Conservation (phyloP, 2,888 invertebrate genomes). For the Nudaria mundana region DNA sequence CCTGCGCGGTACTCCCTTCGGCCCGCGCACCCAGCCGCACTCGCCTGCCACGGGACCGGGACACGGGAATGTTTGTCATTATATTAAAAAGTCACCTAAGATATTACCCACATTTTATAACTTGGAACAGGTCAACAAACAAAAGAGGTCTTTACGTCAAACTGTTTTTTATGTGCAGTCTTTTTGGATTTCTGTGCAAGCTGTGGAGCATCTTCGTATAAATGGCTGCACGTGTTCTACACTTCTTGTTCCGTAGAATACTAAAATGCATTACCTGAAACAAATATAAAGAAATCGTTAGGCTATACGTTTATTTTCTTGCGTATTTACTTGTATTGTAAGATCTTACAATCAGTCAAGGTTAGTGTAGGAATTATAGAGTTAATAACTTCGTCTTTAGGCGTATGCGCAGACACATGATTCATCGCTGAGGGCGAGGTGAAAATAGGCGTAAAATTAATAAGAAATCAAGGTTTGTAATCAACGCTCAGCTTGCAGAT, state of each 20-base stretch:
- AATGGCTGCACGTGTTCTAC: background rate
- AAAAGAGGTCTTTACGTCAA: conserved; percentile 5
- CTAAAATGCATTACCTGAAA: conserved; percentile 32
- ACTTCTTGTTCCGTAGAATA: background rate
- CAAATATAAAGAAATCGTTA: conserved; percentile 23
- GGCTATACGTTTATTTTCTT: conserved; percentile 4
- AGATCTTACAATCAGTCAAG: background rate
- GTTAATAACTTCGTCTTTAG: conserved; percentile 22
- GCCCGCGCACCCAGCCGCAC: conserved; percentile 25
- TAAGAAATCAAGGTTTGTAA: conserved; percentile 64
- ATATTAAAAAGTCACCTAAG: conserved; percentile 48
- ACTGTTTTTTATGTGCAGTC: conserved; percentile 2
- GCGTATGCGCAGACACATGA: conserved; percentile 35
- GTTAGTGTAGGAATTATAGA: conserved; percentile 9
- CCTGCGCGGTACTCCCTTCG: conserved; percentile 25
- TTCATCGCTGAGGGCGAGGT: conserved; percentile 46
- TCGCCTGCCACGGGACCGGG: conserved; percentile 30
- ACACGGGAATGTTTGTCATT: conserved; percentile 64
- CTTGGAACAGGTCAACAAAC: conserved; percentile 32
- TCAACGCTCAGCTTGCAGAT: conserved; percentile 42
- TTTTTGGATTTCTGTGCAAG: background rate
- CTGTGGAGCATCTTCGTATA: background rate
- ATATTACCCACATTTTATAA: conserved; percentile 48
- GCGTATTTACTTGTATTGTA: background rate
- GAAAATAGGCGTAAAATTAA: conserved; percentile 69